Base-by-base conservation (phyloP, 2,888 invertebrate species). In the Caenorhabditis sp. region DNA sequence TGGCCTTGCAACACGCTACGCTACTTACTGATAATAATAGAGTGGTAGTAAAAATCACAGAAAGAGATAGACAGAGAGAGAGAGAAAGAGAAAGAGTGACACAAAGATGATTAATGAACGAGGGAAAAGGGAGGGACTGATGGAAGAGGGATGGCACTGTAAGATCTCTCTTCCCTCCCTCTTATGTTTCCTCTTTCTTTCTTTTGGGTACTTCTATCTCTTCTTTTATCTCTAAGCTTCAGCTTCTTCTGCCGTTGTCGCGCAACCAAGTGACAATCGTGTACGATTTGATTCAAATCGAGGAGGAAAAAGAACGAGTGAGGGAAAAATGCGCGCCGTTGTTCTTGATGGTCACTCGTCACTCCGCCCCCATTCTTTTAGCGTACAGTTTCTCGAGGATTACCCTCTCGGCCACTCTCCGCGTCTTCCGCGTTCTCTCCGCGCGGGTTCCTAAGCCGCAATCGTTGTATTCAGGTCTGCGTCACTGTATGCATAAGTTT, bases 1-100 rank as follows among this genome's bases (percentile, higher is more conserved):
- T 47, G 80, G 68, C 80, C 80, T 80, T 80, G 80, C 68, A 58
- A 69, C 70, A 79, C 79, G 70, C 63, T 31, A 80, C 68, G 80
- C 73, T 47, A 80, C 66, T 74, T 69, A 63, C 73, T 76, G 72
- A 77, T 82, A 82, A 73, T 69, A 68, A 68, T 41, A 63, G 61
- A 70, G 58, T 61, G 59, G 75, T 58, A 59, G 31, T 26, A 75
- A 49, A 64, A 73, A 51, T 63, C 63, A 72, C 72, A 58, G 59
- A 35, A 16, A 35, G 24, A 38, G 28, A 28, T 16, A 58, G 58
- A 58, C 6, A 54, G 38, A 59, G 41, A 59, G 44, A 54, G 14
- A 35, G 22, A 41, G 44, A 47, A 28, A 28, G 70, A 59, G 61
- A 54, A 16, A 44, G 44, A 44, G 73, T 47, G 38, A 76, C 61